A percentile compares a stretch with the other conserved stretches of the same genome.
Conservation (phyloP, 2,888 invertebrate genomes). For the Drosophila siamana region DNA sequence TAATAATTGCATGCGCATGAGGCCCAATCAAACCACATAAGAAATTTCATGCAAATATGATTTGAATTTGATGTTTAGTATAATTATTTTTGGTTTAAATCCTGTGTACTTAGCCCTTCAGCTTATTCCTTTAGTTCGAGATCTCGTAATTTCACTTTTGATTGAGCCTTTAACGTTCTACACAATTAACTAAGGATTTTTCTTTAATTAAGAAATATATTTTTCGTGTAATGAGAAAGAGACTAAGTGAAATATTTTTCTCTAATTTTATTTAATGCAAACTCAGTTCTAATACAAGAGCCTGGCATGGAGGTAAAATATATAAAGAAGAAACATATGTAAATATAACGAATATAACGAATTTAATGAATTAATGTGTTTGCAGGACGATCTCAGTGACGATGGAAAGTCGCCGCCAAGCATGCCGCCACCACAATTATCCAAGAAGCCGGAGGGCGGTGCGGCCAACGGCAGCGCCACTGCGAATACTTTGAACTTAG, state of each 20-base stretch:
- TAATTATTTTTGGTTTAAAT: conserved; percentile 1
- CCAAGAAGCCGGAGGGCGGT: conserved; percentile 41
- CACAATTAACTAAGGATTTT: conserved; percentile 36
- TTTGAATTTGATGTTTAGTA: conserved; percentile 7
- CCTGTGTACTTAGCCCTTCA: conserved; percentile 11
- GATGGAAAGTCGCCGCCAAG: conserved; percentile 81
- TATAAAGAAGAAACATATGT: neutral
- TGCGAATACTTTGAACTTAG: conserved; percentile 89
- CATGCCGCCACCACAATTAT: conserved; percentile 76
- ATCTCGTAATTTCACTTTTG: conserved; percentile 28
- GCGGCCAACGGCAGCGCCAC: conserved; percentile 42
- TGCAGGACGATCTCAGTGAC: conserved; percentile 82
- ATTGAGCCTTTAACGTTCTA: conserved; percentile 54
- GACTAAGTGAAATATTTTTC: conserved; percentile 50
- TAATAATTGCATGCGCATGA: conserved; percentile 49
- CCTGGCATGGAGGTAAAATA: conserved; percentile 83
- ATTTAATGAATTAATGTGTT: conserved; percentile 14
- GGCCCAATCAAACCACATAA: neutral
- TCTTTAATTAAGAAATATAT: conserved; percentile 11
- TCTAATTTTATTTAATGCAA: conserved; percentile 74
- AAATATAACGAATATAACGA: neutral
- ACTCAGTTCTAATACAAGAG: conserved; percentile 84
- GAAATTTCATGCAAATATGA: conserved; percentile 7
- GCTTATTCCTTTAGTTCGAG: conserved; percentile 17
- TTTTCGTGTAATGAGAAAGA: conserved; percentile 2